Conservation (phyloP, 2,888 invertebrate species). For the Malachius bipustulatus region DNA sequence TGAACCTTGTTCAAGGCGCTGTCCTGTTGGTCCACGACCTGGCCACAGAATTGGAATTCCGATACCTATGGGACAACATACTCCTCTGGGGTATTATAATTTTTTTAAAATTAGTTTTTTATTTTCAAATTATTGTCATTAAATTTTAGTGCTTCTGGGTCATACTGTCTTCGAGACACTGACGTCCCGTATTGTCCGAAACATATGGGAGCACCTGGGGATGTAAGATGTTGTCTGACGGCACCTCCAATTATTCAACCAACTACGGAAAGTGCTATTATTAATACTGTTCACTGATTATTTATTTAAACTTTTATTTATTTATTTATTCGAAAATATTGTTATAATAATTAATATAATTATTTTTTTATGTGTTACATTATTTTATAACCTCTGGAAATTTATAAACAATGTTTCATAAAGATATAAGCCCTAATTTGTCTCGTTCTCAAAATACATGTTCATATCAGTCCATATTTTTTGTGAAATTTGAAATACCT, state of each 20-base stretch:
- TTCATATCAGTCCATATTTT: too few relatives aligned
- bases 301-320: too few relatives aligned
- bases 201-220: constrained; percentile 42
- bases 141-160: constrained; percentile 48
- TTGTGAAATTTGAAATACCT: too few relatives aligned
- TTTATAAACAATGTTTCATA: too few relatives aligned
- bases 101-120: background rate
- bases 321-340: too few relatives aligned
- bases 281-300: too few relatives aligned
- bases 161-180: constrained; percentile 54
- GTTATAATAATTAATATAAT: too few relatives aligned
- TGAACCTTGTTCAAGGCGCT: constrained; percentile 60
- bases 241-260: constrained; percentile 22
- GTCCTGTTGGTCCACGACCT: constrained; percentile 51
- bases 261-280: too few relatives aligned
- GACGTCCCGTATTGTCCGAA: constrained; percentile 61
- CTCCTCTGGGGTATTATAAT: constrained; percentile 60
- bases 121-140: constrained; percentile 9
- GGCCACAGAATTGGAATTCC: constrained; percentile 43
- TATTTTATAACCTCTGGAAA: too few relatives aligned
- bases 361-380: too few relatives aligned
- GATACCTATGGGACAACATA: constrained; percentile 58
- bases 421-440: too few relatives aligned
- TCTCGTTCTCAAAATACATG: too few relatives aligned
- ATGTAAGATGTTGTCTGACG: constrained; percentile 51